Evolutionary conservation across 2,113 vertebrate species (phyloP), one percentile per base, ranked within the genome.

Genomic region (Mirza zaza): DNA sequence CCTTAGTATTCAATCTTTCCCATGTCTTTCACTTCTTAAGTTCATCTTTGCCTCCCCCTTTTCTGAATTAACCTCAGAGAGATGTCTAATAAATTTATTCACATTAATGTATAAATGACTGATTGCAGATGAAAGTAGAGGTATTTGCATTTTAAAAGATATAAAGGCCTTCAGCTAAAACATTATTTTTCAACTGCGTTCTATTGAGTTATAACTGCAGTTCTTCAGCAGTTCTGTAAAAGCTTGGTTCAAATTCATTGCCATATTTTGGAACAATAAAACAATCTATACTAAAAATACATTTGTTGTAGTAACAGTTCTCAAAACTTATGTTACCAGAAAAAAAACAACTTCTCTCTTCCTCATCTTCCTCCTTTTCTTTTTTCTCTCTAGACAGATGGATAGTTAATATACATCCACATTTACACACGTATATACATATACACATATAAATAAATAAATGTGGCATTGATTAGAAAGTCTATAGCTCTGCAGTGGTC

Each of bases 91-190:
- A 97, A 96, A 96, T 95, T 90, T 57, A 81, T 91, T 92, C 80
- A 94, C 90, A 73, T 97, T 96, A 97, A 97, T 96, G 91, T 94
- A 96, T 84, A 96, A 97, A 96, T 97, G 97, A 97, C 71, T 96
- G 94, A 96, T 97, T 85, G 87, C 87, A 96, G 67, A 94, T 91
- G 71, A 94, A 90, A 83, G 87, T 80, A 96, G 83, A 95, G 90
- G 55, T 94, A 96, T 97, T 97, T 97, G 90, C 90, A 97, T 97
- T 93, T 97, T 94, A 96, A 96, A 94, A 96, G 96, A 97, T 90
- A 94, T 76, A 95, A 96, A 92, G 91, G 76, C 87, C 95, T 96
- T 97, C 84, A 98, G 92, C 87, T 96, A 96, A 97, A 94, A 88
- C 92, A 94, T 96, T 98, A 96, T 95, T 96, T 97, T 96, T 95